Evolutionary conservation across 2,888 invertebrate genomes (phyloP), one percentile per base, ranked within the genome.

Genomic region (Mythimna loreyi): DNA sequence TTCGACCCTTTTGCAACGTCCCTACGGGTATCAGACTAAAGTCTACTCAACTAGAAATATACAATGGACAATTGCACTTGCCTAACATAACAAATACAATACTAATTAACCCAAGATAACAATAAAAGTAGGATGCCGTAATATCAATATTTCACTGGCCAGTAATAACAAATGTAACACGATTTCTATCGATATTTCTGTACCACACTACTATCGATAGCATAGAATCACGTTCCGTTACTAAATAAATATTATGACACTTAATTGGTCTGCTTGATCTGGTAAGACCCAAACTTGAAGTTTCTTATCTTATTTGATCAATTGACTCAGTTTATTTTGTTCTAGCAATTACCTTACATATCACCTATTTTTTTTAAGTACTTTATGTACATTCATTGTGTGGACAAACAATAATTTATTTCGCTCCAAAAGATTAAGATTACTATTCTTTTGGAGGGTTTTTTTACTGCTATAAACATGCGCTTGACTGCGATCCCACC

Each of bases 221-320:
- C 56, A 30, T 58, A 28, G 21, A 43, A 69, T 72, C 79, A 79
- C 79, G 81, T 79, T 64, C 57, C n/a, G 19, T 79, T 72, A 69
- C 68, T 36, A 81, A 77, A 67, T 67, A 40, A 65, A 58, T 21
- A 43, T 9, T 62, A 25, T 47, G 50, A 25, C 60, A 28, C 9
- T 19, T 75, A 36, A 58, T 58, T 47, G 58, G 56, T 76, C 28
- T 28, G 16, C 8, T 47, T 23, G 55, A 45, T 3, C n/a, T 45
- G 55, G 49, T 36, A 59, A 49, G 19, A 19, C 56, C 21, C 25
- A 47, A 30, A 49, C 43, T 73, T 73, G 77, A 56, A 50, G 30
- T 73, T 73, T 60, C 60, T 40, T 55, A 45, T 60, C 60, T 40
- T 55, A 45, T 52, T 57, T 57, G 36, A 52, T 52, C 45, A 23